Conservation (phyloP, 2,888 invertebrate genomes). For the Synergus gifuensis region DNA sequence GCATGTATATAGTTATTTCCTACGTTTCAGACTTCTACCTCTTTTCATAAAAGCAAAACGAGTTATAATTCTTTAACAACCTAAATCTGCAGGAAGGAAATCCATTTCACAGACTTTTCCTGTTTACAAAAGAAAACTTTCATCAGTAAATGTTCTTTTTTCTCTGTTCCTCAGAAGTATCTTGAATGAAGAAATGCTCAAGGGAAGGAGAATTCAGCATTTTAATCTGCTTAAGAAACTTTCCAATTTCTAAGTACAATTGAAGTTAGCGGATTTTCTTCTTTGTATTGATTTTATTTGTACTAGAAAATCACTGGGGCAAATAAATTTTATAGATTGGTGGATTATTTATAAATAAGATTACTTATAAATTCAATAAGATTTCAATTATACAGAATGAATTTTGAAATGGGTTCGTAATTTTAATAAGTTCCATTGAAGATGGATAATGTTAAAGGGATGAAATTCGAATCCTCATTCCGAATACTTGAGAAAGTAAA, state of each 20-base stretch:
- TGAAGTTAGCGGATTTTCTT: neutral
- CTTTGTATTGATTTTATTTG: neutral
- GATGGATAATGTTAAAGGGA: neutral
- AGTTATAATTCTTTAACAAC: conserved; percentile 9
- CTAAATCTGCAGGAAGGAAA: conserved; percentile 16
- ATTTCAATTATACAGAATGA: no score
- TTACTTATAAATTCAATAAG: no score
- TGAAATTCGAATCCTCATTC: conserved; percentile 3
- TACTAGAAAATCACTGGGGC: neutral
- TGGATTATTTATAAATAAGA: no score
- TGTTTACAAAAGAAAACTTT: conserved; percentile 29
- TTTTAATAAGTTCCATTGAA: neutral
- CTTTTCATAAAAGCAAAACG: conserved; percentile 6
- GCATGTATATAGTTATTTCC: neutral
- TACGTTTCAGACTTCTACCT: neutral
- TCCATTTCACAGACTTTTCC: conserved; percentile 30
- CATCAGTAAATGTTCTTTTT: conserved; percentile 12
- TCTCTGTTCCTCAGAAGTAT: neutral
- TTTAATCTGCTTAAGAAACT: conserved; percentile 36
- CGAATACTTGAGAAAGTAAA: neutral
- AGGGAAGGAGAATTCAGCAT: conserved; percentile 25
- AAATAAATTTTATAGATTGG: neutral
- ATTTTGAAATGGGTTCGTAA: neutral
- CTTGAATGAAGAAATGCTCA: conserved; percentile 36
- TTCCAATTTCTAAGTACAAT: conserved; percentile 35